These are phyloP conservation scores for Eolophus roseicapilla DNA, from an alignment of 2,113 vertebrate species.

Conservation along the genomic window DNA sequence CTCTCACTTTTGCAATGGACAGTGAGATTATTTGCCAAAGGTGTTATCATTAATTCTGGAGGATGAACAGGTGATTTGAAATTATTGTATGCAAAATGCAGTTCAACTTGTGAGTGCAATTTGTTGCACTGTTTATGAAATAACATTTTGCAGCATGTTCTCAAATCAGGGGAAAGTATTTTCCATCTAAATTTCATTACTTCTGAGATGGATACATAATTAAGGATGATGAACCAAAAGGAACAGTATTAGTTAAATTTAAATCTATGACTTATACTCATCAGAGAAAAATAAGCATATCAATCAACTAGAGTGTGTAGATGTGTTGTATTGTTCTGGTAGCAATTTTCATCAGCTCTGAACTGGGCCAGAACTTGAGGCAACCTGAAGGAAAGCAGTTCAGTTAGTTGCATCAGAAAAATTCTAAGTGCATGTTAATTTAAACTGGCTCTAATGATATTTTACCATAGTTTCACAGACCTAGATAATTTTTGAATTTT, in stretches of 20 bases:
- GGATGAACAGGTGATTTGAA: neutral
- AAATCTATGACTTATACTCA: neutral
- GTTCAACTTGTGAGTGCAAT: neutral
- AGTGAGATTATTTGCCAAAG: neutral
- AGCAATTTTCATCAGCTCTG: neutral
- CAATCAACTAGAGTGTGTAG: neutral
- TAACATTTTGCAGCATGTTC: neutral
- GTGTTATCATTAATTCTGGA: neutral
- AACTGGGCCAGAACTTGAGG: neutral
- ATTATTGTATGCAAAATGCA: neutral
- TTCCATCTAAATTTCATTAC: neutral
- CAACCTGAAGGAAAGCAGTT: neutral
- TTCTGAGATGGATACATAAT: neutral
- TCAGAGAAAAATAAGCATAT: neutral
- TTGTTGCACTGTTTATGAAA: slow-evolving; percentile 1
- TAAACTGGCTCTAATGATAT: neutral
- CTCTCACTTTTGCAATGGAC: neutral
- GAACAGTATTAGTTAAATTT: neutral
- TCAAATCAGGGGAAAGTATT: neutral
- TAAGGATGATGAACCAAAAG: neutral
- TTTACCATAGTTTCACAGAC: neutral
- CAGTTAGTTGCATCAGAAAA: neutral
- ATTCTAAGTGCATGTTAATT: neutral
- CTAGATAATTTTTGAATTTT: neutral
- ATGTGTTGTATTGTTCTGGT: neutral